Evolutionary conservation across 92 coral and sea anemone species (phyloP).

Genomic region (Zoanthus solanderi): DNA sequence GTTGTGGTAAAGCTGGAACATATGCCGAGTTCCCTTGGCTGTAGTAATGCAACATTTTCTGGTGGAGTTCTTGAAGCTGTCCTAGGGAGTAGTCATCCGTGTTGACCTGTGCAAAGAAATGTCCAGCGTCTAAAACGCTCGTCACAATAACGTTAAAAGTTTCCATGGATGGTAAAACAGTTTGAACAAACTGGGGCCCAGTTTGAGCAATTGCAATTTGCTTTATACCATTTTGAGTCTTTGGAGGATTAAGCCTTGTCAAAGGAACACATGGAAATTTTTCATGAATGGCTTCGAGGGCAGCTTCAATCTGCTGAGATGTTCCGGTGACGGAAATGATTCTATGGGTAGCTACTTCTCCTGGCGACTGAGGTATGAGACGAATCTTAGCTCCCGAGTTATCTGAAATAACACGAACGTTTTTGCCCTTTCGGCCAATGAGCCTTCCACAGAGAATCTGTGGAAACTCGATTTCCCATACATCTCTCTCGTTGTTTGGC

Average conservation of each 20-base stretch:
- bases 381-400: conserved; percentile 94
- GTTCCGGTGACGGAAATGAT: conserved; percentile 92
- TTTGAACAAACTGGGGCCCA: conserved; percentile 67
- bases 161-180: conserved; percentile 81
- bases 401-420: conserved; percentile 89
- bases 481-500: conserved; percentile 72
- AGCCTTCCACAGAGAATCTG: conserved; percentile 96
- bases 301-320: conserved; percentile 77
- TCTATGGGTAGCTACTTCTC: conserved; percentile 92
- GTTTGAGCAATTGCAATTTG: conserved; percentile 59
- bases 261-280: conserved; percentile 92
- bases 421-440: conserved; percentile 97
- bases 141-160: conserved; percentile 90
- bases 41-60: conserved; percentile 92
- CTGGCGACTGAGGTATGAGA: conserved; percentile 93
- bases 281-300: conserved; percentile 88
- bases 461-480: conserved; percentile 97
- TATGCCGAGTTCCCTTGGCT: conserved; percentile 82
- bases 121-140: conserved; percentile 91
- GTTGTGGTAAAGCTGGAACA: conserved; percentile 74
- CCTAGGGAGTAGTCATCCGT: conserved; percentile 73
- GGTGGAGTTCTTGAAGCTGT: conserved; percentile 91
- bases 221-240: conserved; percentile 35
- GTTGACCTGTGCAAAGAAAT: conserved; percentile 89
- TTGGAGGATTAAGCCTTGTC: conserved; percentile 74